These are phyloP conservation scores for Tipula lateralis DNA, from an alignment of 2,888 invertebrate species.

Conservation along the genomic window DNA sequence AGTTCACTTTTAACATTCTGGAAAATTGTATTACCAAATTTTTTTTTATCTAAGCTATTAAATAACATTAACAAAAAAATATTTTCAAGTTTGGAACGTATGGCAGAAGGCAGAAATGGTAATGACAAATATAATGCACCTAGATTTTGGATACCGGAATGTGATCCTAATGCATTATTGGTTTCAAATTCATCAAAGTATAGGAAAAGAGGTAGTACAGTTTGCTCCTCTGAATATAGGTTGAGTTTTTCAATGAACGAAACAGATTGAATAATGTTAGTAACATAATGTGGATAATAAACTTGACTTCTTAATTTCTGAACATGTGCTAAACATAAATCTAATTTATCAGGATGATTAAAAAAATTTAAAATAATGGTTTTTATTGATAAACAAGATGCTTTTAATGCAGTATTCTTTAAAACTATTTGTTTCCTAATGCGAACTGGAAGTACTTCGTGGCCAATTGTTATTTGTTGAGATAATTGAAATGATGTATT, in stretches of 20 bases:
- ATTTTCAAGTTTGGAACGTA: conserved; percentile 26
- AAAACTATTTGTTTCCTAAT: neutral
- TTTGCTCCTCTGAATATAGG: neutral
- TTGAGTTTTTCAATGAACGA: neutral
- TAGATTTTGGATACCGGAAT: neutral
- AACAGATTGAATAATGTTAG: neutral
- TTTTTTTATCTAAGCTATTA: conserved; percentile 25
- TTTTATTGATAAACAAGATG: neutral
- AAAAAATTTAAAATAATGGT: neutral
- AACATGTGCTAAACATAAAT: neutral
- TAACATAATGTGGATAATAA: neutral
- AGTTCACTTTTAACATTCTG: neutral
- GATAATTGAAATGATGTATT: neutral
- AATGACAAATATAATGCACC: conserved; percentile 30
- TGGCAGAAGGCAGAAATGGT: neutral
- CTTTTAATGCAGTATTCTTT: neutral
- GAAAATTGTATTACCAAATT: conserved; percentile 27
- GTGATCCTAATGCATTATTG: neutral
- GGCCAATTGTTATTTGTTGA: neutral
- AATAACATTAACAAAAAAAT: conserved; percentile 29
- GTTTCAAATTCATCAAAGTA: neutral
- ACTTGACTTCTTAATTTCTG: neutral
- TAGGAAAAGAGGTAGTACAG: no score
- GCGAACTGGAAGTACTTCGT: neutral
- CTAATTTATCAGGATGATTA: no score